These are phyloP conservation scores for Cotesia chilonis DNA, from an alignment of 1,140 invertebrate species.

Conservation along the genomic window DNA sequence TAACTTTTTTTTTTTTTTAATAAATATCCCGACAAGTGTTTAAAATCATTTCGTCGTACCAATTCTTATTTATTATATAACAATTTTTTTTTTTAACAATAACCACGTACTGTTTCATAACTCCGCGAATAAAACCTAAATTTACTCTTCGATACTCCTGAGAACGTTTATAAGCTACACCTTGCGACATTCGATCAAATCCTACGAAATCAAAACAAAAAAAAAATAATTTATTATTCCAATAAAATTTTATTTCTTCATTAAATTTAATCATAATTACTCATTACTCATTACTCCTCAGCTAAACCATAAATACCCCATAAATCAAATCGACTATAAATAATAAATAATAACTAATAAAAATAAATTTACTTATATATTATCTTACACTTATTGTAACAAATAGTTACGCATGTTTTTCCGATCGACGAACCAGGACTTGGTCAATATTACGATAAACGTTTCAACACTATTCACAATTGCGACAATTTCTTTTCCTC, in stretches of 20 bases:
- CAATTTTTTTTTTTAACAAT: slow-evolving; percentile 26
- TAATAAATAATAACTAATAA: neutral
- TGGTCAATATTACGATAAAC: slow-evolving; percentile 38
- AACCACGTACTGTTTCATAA: slow-evolving; percentile 29
- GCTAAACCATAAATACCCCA: too few relatives aligned
- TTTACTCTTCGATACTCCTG: slow-evolving; percentile 4
- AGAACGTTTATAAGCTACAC: neutral
- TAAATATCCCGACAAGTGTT: neutral
- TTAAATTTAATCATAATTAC: too few relatives aligned
- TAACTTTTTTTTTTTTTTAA: too few relatives aligned
- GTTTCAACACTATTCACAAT: slow-evolving; percentile 25
- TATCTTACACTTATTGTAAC: neutral
- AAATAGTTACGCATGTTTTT: neutral
- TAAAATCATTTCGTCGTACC: neutral
- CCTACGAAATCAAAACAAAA: slow-evolving; percentile 27
- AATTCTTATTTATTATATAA: slow-evolving; percentile 20
- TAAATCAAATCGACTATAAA: too few relatives aligned
- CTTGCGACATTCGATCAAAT: slow-evolving; percentile 32
- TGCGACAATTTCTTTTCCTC: slow-evolving; percentile 36
- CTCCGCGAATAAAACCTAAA: slow-evolving; percentile 5
- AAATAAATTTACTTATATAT: neutral
- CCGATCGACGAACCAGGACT: slow-evolving; percentile 56
- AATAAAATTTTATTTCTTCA: too few relatives aligned
- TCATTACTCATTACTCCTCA: too few relatives aligned
- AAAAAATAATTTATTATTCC: neutral